Percentiles rank a stretch among this genome's conserved stretches.
Conservation (phyloP, 1,140 invertebrate genomes). For the Vanessa tameamea region DNA sequence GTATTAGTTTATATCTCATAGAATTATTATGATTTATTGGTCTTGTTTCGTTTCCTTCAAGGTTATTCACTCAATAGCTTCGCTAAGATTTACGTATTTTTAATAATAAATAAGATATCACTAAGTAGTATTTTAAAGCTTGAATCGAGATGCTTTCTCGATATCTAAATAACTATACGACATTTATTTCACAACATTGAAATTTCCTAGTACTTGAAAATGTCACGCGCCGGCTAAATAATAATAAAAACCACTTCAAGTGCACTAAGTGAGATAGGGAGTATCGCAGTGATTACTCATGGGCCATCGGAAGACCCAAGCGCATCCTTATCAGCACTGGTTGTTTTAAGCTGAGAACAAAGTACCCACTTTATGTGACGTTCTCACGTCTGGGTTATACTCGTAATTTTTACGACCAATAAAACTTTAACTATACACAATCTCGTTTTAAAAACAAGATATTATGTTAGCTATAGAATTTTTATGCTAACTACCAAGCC, state of each 20-base stretch:
- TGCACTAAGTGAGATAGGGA: conserved; percentile 56
- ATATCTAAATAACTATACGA: neutral
- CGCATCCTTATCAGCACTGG: conserved; percentile 44
- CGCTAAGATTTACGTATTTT: neutral
- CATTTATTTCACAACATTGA: conserved; percentile 28
- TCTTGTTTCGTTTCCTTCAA: neutral
- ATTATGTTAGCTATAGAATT: conserved; percentile 18
- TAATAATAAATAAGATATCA: neutral
- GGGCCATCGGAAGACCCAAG: conserved; percentile 52
- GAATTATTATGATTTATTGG: conserved; percentile 47
- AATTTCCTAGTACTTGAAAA: conserved; percentile 36
- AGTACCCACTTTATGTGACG: conserved; percentile 37
- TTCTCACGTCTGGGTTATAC: conserved; percentile 35
- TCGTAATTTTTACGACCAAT: conserved; percentile 34
- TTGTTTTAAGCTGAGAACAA: conserved; percentile 43
- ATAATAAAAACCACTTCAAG: conserved; percentile 58
- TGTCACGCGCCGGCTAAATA: conserved; percentile 18
- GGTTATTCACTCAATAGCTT: neutral
- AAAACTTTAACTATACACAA: conserved; percentile 36
- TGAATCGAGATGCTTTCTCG: neutral
- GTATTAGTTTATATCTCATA: neutral
- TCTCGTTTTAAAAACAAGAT: conserved; percentile 32
- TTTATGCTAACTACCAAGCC: conserved; percentile 15
- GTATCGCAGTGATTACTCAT: conserved; percentile 66
- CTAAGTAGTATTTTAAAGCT: no score